Percentiles rank a stretch among this genome's conserved stretches.
phyloP scores from a whole-genome alignment of 2,113 vertebrate species.

The Neodontobutis hainanensis region DNA sequence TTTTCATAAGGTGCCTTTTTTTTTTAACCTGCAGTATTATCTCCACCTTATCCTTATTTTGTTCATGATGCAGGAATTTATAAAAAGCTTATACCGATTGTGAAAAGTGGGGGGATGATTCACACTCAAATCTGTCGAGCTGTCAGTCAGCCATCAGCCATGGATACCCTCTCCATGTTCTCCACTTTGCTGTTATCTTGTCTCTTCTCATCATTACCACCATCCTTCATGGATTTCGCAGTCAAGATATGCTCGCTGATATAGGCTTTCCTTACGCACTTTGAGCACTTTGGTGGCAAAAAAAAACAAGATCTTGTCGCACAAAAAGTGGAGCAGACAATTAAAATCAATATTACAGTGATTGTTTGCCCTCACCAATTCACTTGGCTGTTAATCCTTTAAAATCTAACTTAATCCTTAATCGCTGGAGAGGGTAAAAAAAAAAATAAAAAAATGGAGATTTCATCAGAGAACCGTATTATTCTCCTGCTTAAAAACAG shows the following conservation, averaged over 20 bases:
- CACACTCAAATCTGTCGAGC: slow-evolving; percentile 49
- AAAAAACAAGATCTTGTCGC: slow-evolving; percentile 75
- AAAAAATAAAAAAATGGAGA: slow-evolving; percentile 16
- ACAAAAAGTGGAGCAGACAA: slow-evolving; percentile 69
- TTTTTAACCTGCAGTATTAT: slow-evolving; percentile 57
- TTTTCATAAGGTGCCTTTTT: slow-evolving; percentile 31
- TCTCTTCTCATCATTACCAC: slow-evolving; percentile 77
- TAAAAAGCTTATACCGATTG: slow-evolving; percentile 59
- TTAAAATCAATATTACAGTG: slow-evolving; percentile 74
- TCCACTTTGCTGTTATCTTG: slow-evolving; percentile 74
- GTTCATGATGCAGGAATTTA: slow-evolving; percentile 43
- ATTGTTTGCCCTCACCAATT: slow-evolving; percentile 70
- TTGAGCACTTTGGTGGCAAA: slow-evolving; percentile 54
- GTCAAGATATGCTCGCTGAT: slow-evolving; percentile 76
- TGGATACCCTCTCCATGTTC: slow-evolving; percentile 73
- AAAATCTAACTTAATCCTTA: slow-evolving; percentile 71
- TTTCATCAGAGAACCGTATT: slow-evolving; percentile 48
- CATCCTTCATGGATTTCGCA: slow-evolving; percentile 71
- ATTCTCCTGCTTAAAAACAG: slow-evolving; percentile 33
- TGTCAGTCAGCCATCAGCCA: slow-evolving; percentile 67
- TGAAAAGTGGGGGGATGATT: slow-evolving; percentile 42
- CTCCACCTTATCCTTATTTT: slow-evolving; percentile 39
- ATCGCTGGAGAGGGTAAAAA: slow-evolving; percentile 43
- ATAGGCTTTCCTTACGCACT: slow-evolving; percentile 43
- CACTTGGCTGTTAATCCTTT: slow-evolving; percentile 66